Evolutionary conservation across 23 tunicate genomes (phyloP), one percentile per base, ranked within the genome.

Genomic region (Ciona savignyi): DNA sequence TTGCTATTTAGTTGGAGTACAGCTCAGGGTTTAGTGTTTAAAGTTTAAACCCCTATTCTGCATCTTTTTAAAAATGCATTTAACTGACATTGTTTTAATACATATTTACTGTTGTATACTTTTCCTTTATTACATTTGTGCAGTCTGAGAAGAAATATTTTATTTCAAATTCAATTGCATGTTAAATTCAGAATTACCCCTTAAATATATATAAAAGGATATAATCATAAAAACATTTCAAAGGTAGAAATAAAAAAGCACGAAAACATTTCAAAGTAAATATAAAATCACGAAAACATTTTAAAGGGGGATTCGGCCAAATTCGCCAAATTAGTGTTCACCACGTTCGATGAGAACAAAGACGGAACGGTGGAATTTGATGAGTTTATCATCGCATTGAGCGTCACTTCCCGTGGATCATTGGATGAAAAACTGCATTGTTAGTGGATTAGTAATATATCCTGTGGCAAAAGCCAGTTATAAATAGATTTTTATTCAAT

Each of bases 351-450:
- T 69, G 96, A 85, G 48, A 95, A 95, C 64, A 85, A 90, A 30
- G 99, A 95, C 66, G 99, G 99, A 3, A 75, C 89, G 3, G 86
- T 95, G 9, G 99, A 95, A 60, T 95, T 95, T 74, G 99, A 95
- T 74, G 99, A 95, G 32, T 95, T 95, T 77, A 84, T 95, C 20
- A 78, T 81, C 67, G 99, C 99, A 28, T 70, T 95, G 1, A 83
- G 92, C 60, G 93, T 95, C 25, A 95, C 99, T 1, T 95, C 99
- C 26, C 79, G 99, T 21, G 99, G 99, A 11, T 74, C 77, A 34
- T 63, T 95, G 63, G 99, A 95, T 25, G 99, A 95, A 62, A 95
- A 95, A 66, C 81, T 95, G 24, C 80, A 95, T 25, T 95, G 99
- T 95, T 67, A 70, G 96, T 78, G 19, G 48, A 28, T 77, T n/a